Conservation (phyloP, 2,113 vertebrate genomes). For the Ageneiosus marmoratus region DNA sequence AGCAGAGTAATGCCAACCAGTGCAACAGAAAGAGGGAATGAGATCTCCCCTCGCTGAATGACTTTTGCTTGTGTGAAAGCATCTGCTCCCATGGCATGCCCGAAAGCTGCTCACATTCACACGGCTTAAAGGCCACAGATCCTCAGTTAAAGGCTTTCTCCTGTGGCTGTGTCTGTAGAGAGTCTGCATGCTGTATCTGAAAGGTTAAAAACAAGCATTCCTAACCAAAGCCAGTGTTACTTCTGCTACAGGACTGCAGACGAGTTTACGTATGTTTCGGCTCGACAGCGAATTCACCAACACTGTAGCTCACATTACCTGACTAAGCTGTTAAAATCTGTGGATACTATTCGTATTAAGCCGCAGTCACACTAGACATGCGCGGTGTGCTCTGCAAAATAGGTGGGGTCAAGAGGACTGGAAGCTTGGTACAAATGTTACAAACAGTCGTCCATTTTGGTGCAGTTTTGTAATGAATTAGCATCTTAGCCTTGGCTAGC, state of each 20-base stretch:
- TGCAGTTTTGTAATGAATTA: too few species aligned
- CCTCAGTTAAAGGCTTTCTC: conserved; percentile 5
- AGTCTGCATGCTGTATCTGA: neutral
- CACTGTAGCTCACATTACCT: neutral
- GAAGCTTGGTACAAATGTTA: too few species aligned
- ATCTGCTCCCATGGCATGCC: conserved; percentile 53
- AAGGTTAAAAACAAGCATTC: neutral
- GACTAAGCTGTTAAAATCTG: neutral
- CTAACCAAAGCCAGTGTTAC: neutral
- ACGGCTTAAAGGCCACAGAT: conserved; percentile 52
- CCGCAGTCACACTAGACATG: too few species aligned
- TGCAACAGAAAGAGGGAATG: conserved; percentile 39
- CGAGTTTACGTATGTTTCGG: neutral
- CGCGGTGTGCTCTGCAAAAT: too few species aligned
- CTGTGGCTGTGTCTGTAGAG: conserved; percentile 18
- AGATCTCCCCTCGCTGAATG: conserved; percentile 55
- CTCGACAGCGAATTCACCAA: neutral
- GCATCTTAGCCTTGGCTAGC: too few species aligned
- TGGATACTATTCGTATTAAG: neutral
- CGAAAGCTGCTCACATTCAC: conserved; percentile 53
- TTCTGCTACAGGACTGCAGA: neutral
- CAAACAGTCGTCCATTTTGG: too few species aligned
- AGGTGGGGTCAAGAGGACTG: too few species aligned
- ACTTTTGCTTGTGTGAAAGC: conserved; percentile 63
- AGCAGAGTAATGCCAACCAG: conserved; percentile 45